These are phyloP conservation scores for Nematolebias whitei DNA, from an alignment of 2,113 vertebrate genomes.

Conservation along the genomic window DNA sequence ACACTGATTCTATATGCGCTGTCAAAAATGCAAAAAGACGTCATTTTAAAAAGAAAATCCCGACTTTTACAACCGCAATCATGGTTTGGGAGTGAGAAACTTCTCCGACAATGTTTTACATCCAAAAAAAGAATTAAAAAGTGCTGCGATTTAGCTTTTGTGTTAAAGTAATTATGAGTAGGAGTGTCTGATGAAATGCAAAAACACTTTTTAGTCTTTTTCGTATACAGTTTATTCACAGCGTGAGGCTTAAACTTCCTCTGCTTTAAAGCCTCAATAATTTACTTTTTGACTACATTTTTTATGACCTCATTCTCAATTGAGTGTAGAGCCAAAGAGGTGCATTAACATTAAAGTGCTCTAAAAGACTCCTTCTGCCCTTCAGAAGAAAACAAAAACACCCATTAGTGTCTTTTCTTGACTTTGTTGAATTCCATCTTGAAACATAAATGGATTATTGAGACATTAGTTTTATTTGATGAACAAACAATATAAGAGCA, in stretches of 20 bases:
- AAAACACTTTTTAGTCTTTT: not conserved
- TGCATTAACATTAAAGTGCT: slow-evolving; percentile 38
- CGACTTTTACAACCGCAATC: slow-evolving; percentile 28
- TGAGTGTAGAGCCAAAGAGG: slow-evolving; percentile 40
- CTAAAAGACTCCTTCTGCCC: not conserved
- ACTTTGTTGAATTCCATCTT: too few species aligned
- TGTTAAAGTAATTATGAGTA: not conserved
- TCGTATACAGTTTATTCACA: slow-evolving; percentile 1
- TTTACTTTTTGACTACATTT: slow-evolving; percentile 51
- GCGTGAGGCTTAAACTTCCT: slow-evolving; percentile 8
- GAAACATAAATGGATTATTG: too few species aligned
- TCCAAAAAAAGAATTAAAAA: not conserved
- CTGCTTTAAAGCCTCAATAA: slow-evolving; percentile 43
- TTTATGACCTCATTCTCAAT: slow-evolving; percentile 47
- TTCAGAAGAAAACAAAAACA: not conserved
- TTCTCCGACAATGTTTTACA: not conserved
- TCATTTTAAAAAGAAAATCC: slow-evolving; percentile 4
- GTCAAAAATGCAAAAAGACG: slow-evolving; percentile 20
- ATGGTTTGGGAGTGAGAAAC: slow-evolving; percentile 9
- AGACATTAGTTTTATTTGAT: too few species aligned
- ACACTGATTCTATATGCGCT: not conserved
- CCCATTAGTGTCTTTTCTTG: not conserved
- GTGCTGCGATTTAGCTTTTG: not conserved
- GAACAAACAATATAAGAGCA: too few species aligned
- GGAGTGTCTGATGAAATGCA: not conserved